phyloP scores from a whole-genome alignment of 2,888 invertebrate species.

The Conistra vaccinii region DNA sequence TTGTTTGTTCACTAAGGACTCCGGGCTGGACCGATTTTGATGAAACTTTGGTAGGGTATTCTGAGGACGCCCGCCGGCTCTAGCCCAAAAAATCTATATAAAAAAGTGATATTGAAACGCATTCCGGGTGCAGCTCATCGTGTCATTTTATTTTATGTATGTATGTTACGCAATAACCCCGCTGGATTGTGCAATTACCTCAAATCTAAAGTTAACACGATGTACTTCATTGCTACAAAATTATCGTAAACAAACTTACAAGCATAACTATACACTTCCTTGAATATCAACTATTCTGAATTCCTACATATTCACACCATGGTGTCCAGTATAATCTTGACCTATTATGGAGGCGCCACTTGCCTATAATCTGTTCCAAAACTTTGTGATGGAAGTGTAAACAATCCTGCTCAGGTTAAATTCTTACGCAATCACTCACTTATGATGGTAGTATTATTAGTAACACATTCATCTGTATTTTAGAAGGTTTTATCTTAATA shows the following conservation, averaged over 20 bases:
- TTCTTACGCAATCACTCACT: not conserved
- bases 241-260: not conserved
- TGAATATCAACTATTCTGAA: not conserved
- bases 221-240: not conserved
- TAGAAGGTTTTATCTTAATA: not conserved
- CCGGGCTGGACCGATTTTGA: no score
- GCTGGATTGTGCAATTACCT: no score
- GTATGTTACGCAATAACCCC: no score
- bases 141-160: no score
- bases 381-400: not conserved
- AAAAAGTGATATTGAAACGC: no score
- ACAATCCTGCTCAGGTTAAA: not conserved
- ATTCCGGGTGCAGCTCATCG: no score
- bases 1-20: no score
- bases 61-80: no score
- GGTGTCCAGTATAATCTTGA: not conserved
- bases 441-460: not conserved
- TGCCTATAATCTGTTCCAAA: not conserved
- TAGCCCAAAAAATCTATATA: no score
- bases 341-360: not conserved
- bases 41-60: no score
- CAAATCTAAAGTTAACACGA: not conserved
- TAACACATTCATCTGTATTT: not conserved
- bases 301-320: not conserved
- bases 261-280: not conserved